Evolutionary conservation across 2,113 vertebrate genomes (phyloP).

Genomic region (Psilopogon haemacephalus): DNA sequence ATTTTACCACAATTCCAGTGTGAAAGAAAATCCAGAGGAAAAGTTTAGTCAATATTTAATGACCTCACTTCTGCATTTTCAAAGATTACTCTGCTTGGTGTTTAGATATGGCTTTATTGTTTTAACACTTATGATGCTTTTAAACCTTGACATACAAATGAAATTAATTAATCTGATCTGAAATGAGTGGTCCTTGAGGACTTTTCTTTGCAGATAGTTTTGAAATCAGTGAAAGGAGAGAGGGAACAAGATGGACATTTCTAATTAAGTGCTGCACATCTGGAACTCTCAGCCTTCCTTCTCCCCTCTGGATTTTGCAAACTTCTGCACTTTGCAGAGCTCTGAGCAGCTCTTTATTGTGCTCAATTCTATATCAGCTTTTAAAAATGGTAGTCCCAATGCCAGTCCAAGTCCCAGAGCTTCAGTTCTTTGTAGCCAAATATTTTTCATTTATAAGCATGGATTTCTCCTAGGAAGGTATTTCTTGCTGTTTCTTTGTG

Average conservation of each 20-base stretch:
- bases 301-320: slow-evolving; percentile 28
- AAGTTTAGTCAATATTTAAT: not conserved
- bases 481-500: not conserved
- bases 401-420: not conserved
- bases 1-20: not conserved
- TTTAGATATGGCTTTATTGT: not conserved
- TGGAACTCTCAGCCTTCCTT: slow-evolving; percentile 50
- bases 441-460: not conserved
- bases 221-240: slow-evolving; percentile 33
- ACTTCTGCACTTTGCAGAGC: slow-evolving; percentile 13
- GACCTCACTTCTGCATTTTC: not conserved
- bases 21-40: not conserved
- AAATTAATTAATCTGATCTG: slow-evolving; percentile 55
- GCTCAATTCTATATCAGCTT: not conserved
- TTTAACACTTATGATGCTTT: slow-evolving; percentile 12
- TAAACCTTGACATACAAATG: slow-evolving; percentile 47
- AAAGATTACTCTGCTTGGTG: not conserved
- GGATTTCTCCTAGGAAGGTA: not conserved
- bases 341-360: not conserved
- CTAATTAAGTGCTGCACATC: slow-evolving; percentile 58
- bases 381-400: not conserved
- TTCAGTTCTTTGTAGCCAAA: not conserved
- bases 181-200: slow-evolving; percentile 40
- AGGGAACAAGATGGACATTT: slow-evolving; percentile 40
- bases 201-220: slow-evolving; percentile 24